phyloP scores from a whole-genome alignment of 2,888 invertebrate genomes.

The Torymus texanus region DNA sequence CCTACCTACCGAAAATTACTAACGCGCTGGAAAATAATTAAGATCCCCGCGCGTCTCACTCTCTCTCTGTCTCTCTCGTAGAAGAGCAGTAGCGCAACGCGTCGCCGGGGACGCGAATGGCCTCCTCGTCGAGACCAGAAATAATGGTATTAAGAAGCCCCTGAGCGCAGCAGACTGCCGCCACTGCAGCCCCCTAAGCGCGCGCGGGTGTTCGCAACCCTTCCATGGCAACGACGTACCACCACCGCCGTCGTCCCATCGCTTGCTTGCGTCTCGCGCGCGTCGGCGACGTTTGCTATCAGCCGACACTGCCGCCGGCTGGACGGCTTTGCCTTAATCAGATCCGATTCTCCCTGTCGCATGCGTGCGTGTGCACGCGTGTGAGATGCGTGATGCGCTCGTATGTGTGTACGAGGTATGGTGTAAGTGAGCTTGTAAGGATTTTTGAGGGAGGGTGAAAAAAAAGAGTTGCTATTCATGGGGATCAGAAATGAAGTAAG shows the following conservation, averaged over 20 bases:
- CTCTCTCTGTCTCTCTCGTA: constrained; percentile 31
- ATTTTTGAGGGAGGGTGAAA: constrained; percentile 56
- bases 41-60: constrained; percentile 30
- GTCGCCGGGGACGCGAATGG: constrained; percentile 46
- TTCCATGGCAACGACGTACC: constrained; percentile 59
- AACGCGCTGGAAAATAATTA: constrained; percentile 44
- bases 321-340: constrained; percentile 67
- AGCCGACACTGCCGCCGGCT: constrained; percentile 53
- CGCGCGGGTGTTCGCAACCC: not conserved
- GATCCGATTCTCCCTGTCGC: constrained; percentile 64
- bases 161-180: constrained; percentile 65
- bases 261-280: constrained; percentile 26
- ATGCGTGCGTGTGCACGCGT: constrained; percentile 33
- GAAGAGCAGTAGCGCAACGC: not conserved
- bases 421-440: constrained; percentile 64
- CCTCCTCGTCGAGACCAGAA: constrained; percentile 66
- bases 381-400: no score
- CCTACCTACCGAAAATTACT: constrained; percentile 9
- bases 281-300: constrained; percentile 55
- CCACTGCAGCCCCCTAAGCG: constrained; percentile 73
- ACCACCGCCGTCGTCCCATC: constrained; percentile 16
- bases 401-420: no score
- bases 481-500: not conserved
- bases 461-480: not conserved
- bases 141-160: constrained; percentile 74